Evolutionary conservation across 2,888 invertebrate genomes (phyloP), one percentile per base, ranked within the genome.

Genomic region (Phyto melanocephala): DNA sequence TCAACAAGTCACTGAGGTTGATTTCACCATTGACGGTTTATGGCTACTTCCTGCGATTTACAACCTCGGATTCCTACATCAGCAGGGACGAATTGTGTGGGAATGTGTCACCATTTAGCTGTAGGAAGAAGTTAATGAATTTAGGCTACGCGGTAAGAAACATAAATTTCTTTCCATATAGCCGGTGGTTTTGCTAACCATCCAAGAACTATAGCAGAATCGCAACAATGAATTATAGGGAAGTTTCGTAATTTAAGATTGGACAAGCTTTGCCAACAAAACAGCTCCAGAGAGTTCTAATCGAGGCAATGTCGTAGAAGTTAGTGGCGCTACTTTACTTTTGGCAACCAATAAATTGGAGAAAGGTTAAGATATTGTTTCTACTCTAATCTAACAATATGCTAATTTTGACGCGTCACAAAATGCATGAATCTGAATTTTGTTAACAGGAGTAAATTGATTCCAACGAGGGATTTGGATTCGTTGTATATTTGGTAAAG

Each of bases 261-360:
- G 33, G 10, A 47, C 47, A 6, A n/a, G n/a, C n/a, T n/a, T n/a
- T n/a, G n/a, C n/a, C n/a, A n/a, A n/a, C n/a, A n/a, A n/a, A n/a
- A n/a, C n/a, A n/a, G n/a, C n/a, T n/a, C n/a, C n/a, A n/a, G n/a
- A n/a, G n/a, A n/a, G n/a, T n/a, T n/a, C n/a, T 50, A 35, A n/a
- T n/a, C n/a, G n/a, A n/a, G n/a, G n/a, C n/a, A n/a, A n/a, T n/a
- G n/a, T n/a, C 35, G 65, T 71, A 1, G 81, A 24, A 1, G 76
- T 42, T 20, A 71, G 15, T 24, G 75, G 20, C 1, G 70, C n/a
- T n/a, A n/a, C n/a, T n/a, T n/a, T n/a, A n/a, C n/a, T n/a, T n/a
- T n/a, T n/a, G n/a, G n/a, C n/a, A 47, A 24, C 63, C 63, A n/a
- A 35, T 5, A 81, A 20, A 47, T 77, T 76, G 7, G 58, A 63